phyloP scores from a whole-genome alignment of 1,140 invertebrate genomes.

The Trichonephila clavipes region DNA sequence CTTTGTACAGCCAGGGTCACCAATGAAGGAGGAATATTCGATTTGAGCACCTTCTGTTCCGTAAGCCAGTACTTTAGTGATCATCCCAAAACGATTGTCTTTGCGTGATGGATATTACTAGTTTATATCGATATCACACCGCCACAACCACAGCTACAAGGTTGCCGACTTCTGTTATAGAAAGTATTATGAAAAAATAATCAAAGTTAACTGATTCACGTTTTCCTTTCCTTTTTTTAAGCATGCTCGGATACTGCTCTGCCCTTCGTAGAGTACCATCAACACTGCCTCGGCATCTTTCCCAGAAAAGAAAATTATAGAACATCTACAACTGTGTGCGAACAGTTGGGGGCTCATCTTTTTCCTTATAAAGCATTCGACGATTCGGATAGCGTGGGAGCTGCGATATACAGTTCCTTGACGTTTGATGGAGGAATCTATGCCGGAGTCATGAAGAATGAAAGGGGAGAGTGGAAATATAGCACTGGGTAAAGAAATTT shows the following conservation, averaged over 20 bases:
- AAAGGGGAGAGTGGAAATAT: conserved; percentile 40
- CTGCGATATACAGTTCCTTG: neutral
- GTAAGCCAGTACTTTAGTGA: no score
- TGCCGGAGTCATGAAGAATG: neutral
- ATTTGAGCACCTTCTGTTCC: no score
- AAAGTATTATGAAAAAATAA: no score
- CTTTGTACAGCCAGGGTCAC: no score
- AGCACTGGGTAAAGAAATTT: conserved; percentile 24
- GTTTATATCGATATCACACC: no score
- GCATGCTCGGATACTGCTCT: neutral
- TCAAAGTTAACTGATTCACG: neutral
- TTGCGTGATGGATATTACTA: no score
- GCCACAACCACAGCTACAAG: no score
- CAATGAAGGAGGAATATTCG: no score
- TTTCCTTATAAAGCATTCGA: conserved; percentile 29
- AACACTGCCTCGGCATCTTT: neutral
- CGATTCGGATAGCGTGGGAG: conserved; percentile 5
- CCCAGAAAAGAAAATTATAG: conserved; percentile 28
- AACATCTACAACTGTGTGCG: neutral
- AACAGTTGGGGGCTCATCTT: neutral
- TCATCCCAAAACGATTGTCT: no score
- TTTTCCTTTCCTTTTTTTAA: neutral
- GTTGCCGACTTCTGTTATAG: no score
- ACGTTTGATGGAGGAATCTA: conserved; percentile 48
- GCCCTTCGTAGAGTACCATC: neutral